Evolutionary conservation across 2,113 vertebrate species (phyloP), one percentile per base, ranked within the genome.

Genomic region (Dromiciops gliroides): DNA sequence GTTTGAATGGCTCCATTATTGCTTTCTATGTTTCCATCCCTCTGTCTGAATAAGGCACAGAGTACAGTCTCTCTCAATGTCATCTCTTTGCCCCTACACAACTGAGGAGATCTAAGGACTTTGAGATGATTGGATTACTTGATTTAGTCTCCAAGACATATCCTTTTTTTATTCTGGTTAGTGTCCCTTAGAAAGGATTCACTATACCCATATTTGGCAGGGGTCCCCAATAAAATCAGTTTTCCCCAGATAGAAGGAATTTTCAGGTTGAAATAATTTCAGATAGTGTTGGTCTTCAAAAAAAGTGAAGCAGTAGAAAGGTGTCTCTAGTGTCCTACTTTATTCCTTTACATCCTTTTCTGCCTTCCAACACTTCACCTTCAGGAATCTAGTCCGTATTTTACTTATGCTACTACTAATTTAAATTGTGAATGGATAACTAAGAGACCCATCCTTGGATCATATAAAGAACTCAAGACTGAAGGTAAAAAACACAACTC

Each of bases 251-350:
- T 31, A 31, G 50, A 26, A 48, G 50, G 53, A 50, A 10, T 91
- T 94, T 91, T 9, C 6, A 50, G 31, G 50, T 51, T 31, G 2
- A 60, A 31, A 26, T 31, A 3, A 60, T 60, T 60, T 60, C 8
- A 60, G 56, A 11, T 60, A 60, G 28, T 31, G 0, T 28, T 31
- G 56, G 89, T 53, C 83, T 49, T 0, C 12, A 44, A 48, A 25
- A 25, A 56, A 31, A 50, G 48, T 37, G 44, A 94, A 67, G 83
- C 25, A 24, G 47, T n/a, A 48, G 75, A 91, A 50, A 48, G 48
- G 2, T 90, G 31, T 50, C 0, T 16, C 1, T 24, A 0, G 0
- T 9, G 16, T 50, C 44, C 25, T 53, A 3, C 0, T 11, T 89
- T 4, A 50, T 8, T 90, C 48, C 60, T 49, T 0, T 11, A 11